A percentile compares a stretch with the other conserved stretches of the same genome.
Evolutionary conservation across 1,140 invertebrate genomes (phyloP).

Genomic region (Theocolax elegans): DNA sequence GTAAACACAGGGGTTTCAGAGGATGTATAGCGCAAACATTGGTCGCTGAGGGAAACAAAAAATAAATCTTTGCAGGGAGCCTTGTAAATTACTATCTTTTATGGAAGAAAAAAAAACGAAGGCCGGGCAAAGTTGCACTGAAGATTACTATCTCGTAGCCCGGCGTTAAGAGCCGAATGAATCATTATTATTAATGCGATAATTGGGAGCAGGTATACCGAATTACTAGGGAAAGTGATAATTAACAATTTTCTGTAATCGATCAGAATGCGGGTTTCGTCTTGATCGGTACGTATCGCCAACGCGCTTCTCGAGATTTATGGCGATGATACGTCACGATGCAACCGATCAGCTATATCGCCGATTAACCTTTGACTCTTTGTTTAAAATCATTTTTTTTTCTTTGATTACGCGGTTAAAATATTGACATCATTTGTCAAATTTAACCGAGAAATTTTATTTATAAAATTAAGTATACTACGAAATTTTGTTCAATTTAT

Average conservation of each 20-base stretch:
- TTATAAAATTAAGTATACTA: too few species aligned
- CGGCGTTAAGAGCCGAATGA: conserved; percentile 39
- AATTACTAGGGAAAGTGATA: conserved; percentile 40
- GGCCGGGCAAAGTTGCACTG: neutral
- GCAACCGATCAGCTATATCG: neutral
- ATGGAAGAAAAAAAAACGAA: conserved; percentile 27
- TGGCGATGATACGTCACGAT: conserved; percentile 20
- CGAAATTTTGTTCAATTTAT: too few species aligned
- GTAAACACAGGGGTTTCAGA: conserved; percentile 9
- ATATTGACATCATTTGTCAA: too few species aligned
- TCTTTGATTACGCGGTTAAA: too few species aligned
- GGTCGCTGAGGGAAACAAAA: conserved; percentile 16
- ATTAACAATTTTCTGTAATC: conserved; percentile 43
- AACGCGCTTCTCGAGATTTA: conserved; percentile 18
- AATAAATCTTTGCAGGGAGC: conserved; percentile 23
- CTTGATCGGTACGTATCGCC: conserved; percentile 19
- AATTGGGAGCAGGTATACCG: conserved; percentile 38
- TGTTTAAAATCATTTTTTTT: too few species aligned
- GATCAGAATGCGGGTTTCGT: conserved; percentile 32
- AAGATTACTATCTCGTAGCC: conserved; percentile 39
- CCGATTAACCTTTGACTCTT: conserved; percentile 18
- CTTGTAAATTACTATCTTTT: conserved; percentile 41
- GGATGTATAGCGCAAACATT: conserved; percentile 20
- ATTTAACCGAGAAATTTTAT: too few species aligned
- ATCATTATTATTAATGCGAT: conserved; percentile 44